A percentile compares a stretch with the other conserved stretches of the same genome.
Conservation (phyloP, 2,113 vertebrate species). For the Delphinus delphis region DNA sequence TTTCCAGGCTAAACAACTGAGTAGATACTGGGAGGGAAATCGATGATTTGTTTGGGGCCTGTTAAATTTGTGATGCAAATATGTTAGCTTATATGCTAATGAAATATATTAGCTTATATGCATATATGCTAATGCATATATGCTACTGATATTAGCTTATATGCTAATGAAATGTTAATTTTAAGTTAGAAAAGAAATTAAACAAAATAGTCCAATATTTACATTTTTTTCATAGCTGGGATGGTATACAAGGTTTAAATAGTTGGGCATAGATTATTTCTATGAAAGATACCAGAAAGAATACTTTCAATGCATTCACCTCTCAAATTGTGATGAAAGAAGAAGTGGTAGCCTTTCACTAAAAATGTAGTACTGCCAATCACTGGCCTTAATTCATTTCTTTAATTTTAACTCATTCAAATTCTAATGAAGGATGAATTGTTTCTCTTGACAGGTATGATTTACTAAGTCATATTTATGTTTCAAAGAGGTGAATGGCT, state of each 20-base stretch:
- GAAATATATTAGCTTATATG: not conserved
- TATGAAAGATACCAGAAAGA: not conserved
- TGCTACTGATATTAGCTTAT: not conserved
- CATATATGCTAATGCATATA: too few relatives aligned
- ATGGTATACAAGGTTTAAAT: not conserved
- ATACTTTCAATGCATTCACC: not conserved
- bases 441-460: not conserved
- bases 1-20: not conserved
- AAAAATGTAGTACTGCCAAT: not conserved
- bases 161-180: not conserved
- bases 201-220: not conserved
- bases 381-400: not conserved
- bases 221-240: not conserved
- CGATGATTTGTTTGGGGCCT: not conserved
- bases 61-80: not conserved
- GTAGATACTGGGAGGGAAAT: not conserved
- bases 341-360: not conserved
- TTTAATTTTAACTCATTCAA: conserved; percentile 1
- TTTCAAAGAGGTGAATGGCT: not conserved
- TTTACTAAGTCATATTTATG: conserved; percentile 17
- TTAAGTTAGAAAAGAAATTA: not conserved
- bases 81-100: not conserved
- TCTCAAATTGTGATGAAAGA: not conserved
- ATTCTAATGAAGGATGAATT: not conserved
- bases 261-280: not conserved